A percentile compares a stretch with the other conserved stretches of the same genome.
Conservation (phyloP, 1,140 invertebrate genomes). For the Plutomurus gul region DNA sequence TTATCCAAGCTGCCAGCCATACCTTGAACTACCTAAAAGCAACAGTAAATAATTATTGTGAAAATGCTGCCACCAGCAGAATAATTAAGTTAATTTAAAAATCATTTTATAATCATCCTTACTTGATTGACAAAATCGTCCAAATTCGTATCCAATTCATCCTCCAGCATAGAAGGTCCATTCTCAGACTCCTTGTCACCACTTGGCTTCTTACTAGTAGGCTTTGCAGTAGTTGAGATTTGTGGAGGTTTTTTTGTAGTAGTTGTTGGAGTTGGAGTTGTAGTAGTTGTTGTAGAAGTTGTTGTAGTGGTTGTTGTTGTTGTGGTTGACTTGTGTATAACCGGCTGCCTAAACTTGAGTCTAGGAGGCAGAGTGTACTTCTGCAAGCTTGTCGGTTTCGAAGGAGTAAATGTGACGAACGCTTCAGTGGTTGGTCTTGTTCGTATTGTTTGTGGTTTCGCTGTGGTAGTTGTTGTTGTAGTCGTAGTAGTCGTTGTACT, state of each 20-base stretch:
- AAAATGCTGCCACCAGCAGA: not conserved
- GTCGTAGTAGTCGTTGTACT: not conserved
- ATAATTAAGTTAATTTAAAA: not conserved
- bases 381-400: not conserved
- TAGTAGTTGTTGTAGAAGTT: constrained; percentile 55
- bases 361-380: constrained; percentile 2
- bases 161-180: constrained; percentile 32
- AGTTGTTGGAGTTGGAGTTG: constrained; percentile 49
- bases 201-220: constrained; percentile 54
- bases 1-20: constrained; percentile 50
- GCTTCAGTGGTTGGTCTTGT: not conserved
- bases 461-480: constrained; percentile 27
- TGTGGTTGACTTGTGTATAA: constrained; percentile 56
- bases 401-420: not conserved
- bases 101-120: not conserved
- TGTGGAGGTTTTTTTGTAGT: constrained; percentile 54
- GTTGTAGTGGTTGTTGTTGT: constrained; percentile 30
- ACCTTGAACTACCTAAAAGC: constrained; percentile 52
- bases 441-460: not conserved
- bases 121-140: constrained; percentile 54
- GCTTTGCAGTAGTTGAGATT: constrained; percentile 55
- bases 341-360: constrained; percentile 54
- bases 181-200: constrained; percentile 45
- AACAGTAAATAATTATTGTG: constrained; percentile 7
- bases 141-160: constrained; percentile 52